phyloP scores from a whole-genome alignment of 2,113 vertebrate genomes.

The Bothrops jararaca region DNA sequence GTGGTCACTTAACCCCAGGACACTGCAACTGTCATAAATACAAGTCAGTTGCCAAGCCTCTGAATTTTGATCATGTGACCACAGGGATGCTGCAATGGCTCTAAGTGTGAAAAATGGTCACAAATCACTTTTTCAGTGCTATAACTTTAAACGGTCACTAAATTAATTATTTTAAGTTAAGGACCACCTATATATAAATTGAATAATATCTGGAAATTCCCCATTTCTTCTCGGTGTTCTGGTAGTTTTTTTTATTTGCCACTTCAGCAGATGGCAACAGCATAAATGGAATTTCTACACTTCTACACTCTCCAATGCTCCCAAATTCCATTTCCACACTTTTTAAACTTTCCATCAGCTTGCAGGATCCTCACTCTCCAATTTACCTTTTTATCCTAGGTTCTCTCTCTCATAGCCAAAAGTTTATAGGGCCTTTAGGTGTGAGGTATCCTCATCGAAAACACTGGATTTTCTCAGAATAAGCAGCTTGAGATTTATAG shows the following conservation, averaged over 20 bases:
- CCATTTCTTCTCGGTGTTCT: constrained; percentile 17
- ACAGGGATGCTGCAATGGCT: background rate
- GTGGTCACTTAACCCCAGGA: background rate
- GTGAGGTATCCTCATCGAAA: background rate
- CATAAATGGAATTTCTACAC: constrained; percentile 32
- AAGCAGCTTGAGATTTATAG: background rate
- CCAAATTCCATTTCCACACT: fast-evolving
- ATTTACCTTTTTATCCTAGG: background rate
- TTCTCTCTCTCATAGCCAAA: background rate
- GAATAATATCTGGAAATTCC: constrained; percentile 41
- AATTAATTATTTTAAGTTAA: background rate
- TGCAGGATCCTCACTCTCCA: background rate
- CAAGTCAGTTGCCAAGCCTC: background rate
- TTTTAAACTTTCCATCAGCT: background rate
- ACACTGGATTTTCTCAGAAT: background rate
- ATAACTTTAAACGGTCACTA: background rate
- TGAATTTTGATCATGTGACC: background rate
- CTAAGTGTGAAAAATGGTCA: background rate
- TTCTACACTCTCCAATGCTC: constrained; percentile 16
- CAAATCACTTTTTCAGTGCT: background rate
- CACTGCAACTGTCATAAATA: background rate
- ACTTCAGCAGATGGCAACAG: background rate
- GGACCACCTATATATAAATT: constrained; percentile 18
- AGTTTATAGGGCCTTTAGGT: background rate
- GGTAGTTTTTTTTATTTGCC: constrained; percentile 45